These are phyloP conservation scores for Anthopleura xanthogrammica DNA, from an alignment of 92 coral and sea anemone genomes.

Conservation along the genomic window DNA sequence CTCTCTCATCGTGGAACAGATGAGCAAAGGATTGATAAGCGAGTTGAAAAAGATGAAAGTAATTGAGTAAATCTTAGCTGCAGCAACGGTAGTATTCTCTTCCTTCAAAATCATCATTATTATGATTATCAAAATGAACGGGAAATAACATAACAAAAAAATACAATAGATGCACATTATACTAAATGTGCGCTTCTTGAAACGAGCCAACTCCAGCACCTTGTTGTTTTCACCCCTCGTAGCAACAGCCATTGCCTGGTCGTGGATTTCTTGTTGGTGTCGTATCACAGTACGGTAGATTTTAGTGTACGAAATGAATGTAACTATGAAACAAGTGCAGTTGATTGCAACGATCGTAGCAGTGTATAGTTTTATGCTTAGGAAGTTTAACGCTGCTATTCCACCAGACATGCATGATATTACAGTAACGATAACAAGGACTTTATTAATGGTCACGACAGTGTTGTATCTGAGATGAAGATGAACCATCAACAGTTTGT, in stretches of 20 bases:
- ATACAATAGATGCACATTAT: constrained; percentile 10
- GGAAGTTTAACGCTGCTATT: neutral
- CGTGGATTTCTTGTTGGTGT: constrained; percentile 27
- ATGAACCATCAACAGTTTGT: constrained; percentile 21
- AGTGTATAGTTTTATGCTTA: neutral
- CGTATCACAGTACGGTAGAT: constrained; percentile 27
- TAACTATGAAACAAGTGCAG: constrained; percentile 3
- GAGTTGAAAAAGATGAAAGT: constrained; percentile 17
- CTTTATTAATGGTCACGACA: neutral
- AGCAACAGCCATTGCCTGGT: constrained; percentile 17
- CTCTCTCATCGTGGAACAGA: constrained; percentile 14
- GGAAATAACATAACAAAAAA: constrained; percentile 13
- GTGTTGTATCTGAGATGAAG: constrained; percentile 11
- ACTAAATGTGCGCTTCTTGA: constrained; percentile 24
- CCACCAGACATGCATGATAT: neutral
- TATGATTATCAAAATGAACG: neutral
- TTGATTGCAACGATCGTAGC: neutral
- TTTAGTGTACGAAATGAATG: constrained; percentile 19
- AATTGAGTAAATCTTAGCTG: neutral
- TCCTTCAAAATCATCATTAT: neutral
- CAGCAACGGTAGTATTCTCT: neutral
- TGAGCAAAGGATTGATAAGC: constrained; percentile 15
- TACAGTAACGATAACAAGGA: neutral
- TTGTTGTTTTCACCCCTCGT: neutral
- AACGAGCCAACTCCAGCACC: constrained; percentile 16